Base-by-base conservation (phyloP, 2,888 invertebrate species). In the Dicyrtomina minuta region DNA sequence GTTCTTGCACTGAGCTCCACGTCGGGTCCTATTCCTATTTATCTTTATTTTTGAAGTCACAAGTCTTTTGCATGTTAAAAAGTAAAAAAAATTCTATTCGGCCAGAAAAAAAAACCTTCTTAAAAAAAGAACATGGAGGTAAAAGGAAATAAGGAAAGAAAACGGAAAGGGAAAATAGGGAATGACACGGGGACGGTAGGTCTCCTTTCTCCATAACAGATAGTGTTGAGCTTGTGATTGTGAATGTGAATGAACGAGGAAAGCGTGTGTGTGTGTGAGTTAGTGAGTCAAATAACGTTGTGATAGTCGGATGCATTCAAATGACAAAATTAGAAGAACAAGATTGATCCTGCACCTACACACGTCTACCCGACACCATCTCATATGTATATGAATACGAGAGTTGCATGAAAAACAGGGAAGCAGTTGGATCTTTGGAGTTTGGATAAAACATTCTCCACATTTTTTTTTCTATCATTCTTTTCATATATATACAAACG, bases 231-330 rank as follows among this genome's bases (percentile, higher is more conserved):
- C 13, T 46, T 17, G 15, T 3, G 46, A 46, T 46, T 46, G 22
- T 20, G 49, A 49, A 15, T n/a, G 55, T 5, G 26, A 17, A 20
- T 17, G 51, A 22, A 24, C 17, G n/a, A 46, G 61, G 20, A 43
- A 17, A 46, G 17, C 26, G 27, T 24, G 56, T 56, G 59, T 49
- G 64, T 51, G 27, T 33, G 62, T 62, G 60, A 60, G 44, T 44
- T 60, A 44, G 60, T 60, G 60, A 33, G 60, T 33, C 20, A 60
- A 41, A 41, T 20, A 43, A 60, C 46, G 2, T 39, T 15, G 53
- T 20, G 43, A 59, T 46, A 26, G 66, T 59, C 66, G 66, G 66
- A 66, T 66, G 66, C 58, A 66, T 66, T 66, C 66, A 66, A 66
- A 66, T 26, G 66, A 56, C 66, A 59, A 59, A 66, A 66, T 66